Evolutionary conservation across 2,113 vertebrate species (phyloP), one percentile per base, ranked within the genome.

Genomic region (Lycaon pictus): DNA sequence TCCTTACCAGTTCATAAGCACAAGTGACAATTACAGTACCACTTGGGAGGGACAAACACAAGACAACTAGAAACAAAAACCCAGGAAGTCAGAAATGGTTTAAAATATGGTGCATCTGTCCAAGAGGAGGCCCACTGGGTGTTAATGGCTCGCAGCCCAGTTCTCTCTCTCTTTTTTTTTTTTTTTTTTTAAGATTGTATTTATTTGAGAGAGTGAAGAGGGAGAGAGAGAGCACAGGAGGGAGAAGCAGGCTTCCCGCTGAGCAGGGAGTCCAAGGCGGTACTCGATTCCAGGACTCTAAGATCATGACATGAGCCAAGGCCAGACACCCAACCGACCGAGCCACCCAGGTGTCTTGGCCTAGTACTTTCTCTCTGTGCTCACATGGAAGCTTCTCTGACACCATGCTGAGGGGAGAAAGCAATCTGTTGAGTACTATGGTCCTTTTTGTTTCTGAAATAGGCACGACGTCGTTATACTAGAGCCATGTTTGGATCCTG

Each of bases 371-470:
- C 62, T 53, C 63, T 9, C 65, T 0, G 0, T 16, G 8, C 22
- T 25, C 20, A 11, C 5, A 0, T 2, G 5, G 43, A 53, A 20
- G 69, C 32, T 72, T 80, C 13, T 12, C 51, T 1, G 56, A 20
- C 43, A 29, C 32, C 17, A 17, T 0, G 27, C 80, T 11, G 5
- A 83, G 22, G 62, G 23, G 22, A 27, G 43, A 48, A 20, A 76
- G 27, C 37, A 10, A 81, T 29, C 37, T 29, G 3, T 11, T 17
- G 51, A 5, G 55, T 2, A 1, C 27, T 0, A 1, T 0, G 12
- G 20, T 35, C 20, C 48, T 10, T 37, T 77, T 27, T 13, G 27
- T 27, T 29, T 95, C 81, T 80, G 35, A 81, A 89, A 89, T 10
- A 56, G 11, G 19, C 84, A 80, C 8, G 5, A 7, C 22, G 7